Percentiles rank a stretch among this genome's conserved stretches.
Conservation (phyloP, 1,140 invertebrate genomes). For the Yoshiicerus persimilis region DNA sequence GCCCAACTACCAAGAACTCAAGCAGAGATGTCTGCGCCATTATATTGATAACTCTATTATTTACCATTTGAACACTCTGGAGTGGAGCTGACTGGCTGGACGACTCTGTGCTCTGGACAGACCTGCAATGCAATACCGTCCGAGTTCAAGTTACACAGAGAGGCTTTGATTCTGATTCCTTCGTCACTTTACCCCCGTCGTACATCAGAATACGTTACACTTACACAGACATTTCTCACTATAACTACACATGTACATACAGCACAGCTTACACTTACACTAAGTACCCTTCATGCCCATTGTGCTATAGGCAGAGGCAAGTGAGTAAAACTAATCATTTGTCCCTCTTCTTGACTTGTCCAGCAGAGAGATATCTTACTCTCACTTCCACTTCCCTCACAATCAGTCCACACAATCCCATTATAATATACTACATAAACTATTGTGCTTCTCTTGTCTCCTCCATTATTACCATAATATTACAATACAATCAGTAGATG, state of each 20-base stretch:
- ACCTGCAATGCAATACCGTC: background rate
- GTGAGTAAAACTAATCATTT: background rate
- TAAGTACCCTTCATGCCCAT: background rate
- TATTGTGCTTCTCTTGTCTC: background rate
- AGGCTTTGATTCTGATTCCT: constrained; percentile 16
- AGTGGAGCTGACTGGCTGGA: background rate
- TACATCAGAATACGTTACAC: background rate
- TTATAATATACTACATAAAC: background rate
- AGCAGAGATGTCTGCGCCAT: constrained; percentile 44
- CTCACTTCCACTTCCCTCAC: background rate
- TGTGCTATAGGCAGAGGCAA: background rate
- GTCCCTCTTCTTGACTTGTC: background rate
- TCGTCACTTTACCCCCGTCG: constrained; percentile 32
- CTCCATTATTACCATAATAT: constrained; percentile 16
- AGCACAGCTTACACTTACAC: background rate
- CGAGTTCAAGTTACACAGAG: background rate
- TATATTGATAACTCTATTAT: constrained; percentile 49
- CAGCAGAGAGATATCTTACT: background rate
- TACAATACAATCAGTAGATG: background rate
- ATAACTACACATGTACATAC: background rate
- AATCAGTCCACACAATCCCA: background rate
- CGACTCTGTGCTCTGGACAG: background rate
- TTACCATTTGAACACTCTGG: constrained; percentile 10
- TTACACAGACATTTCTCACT: constrained; percentile 2
- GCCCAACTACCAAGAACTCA: constrained; percentile 43